Percentiles rank a stretch among this genome's conserved stretches.
Conservation (phyloP, 2,888 invertebrate genomes). For the Meandrusa payeni region DNA sequence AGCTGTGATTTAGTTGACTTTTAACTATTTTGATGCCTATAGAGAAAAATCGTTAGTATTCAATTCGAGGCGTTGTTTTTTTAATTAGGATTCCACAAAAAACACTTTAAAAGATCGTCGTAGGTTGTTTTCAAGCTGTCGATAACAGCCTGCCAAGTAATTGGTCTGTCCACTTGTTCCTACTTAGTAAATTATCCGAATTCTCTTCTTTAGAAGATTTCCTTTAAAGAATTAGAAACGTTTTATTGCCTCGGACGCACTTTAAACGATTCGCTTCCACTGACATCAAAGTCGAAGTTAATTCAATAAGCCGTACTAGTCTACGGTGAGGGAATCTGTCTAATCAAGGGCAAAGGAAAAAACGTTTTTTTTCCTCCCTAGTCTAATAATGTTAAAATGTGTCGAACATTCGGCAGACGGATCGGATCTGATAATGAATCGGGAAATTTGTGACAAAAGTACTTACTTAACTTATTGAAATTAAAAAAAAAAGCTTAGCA, state of each 20-base stretch:
- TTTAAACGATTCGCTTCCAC: slow-evolving; percentile 14
- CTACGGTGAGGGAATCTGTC: slow-evolving; percentile 18
- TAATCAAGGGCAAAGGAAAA: slow-evolving; percentile 19
- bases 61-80: too few relatives aligned
- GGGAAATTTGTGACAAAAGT: background rate
- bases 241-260: slow-evolving; percentile 19
- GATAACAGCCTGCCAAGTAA: too few relatives aligned
- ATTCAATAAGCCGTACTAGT: slow-evolving; percentile 20
- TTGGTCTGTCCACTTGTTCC: slow-evolving; percentile 36
- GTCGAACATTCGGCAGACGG: slow-evolving; percentile 11
- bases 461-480: too few relatives aligned
- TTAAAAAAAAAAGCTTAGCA: too few relatives aligned
- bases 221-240: slow-evolving; percentile 56
- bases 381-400: slow-evolving; percentile 18
- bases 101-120: too few relatives aligned
- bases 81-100: too few relatives aligned
- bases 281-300: slow-evolving; percentile 20
- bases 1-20: too few relatives aligned
- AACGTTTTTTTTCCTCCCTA: slow-evolving; percentile 11
- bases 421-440: slow-evolving; percentile 7
- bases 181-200: slow-evolving; percentile 58
- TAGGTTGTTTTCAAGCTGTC: too few relatives aligned
- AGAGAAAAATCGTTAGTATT: too few relatives aligned
- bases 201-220: slow-evolving; percentile 51
- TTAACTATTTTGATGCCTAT: too few relatives aligned